Conservation (phyloP, 2,797 vertebrate species). For the Sciaenops ocellatus region DNA sequence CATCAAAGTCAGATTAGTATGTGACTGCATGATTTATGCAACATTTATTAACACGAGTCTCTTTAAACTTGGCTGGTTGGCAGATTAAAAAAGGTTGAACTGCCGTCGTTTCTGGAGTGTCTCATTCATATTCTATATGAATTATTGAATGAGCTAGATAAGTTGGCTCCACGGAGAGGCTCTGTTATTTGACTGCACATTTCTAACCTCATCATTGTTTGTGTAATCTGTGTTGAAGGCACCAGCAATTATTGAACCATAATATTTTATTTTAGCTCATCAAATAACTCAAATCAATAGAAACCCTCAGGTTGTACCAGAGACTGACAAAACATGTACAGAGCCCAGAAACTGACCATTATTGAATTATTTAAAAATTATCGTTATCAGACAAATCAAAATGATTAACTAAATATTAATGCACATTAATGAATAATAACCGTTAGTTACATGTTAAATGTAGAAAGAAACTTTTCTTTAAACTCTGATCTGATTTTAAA, state of each 20-base stretch:
- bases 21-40: conserved; percentile 20
- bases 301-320: too few relatives aligned
- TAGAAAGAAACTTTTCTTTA: too few relatives aligned
- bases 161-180: neutral
- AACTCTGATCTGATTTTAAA: too few relatives aligned
- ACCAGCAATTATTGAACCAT: too few relatives aligned
- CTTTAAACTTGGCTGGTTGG: neutral
- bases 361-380: too few relatives aligned
- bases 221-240: neutral
- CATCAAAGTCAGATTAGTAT: conserved; percentile 37
- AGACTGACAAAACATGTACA: too few relatives aligned
- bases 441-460: too few relatives aligned
- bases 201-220: neutral
- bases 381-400: too few relatives aligned
- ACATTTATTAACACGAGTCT: conserved; percentile 22
- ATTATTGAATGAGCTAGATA: conserved; percentile 7
- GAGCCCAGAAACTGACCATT: too few relatives aligned
- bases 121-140: neutral
- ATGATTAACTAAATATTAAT: too few relatives aligned
- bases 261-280: neutral
- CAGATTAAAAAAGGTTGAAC: conserved; percentile 2
- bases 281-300: neutral
- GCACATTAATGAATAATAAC: too few relatives aligned
- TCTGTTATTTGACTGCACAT: neutral
- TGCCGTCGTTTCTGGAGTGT: neutral